Conservation (phyloP, 2,888 invertebrate genomes). For the Melipona bicolor region DNA sequence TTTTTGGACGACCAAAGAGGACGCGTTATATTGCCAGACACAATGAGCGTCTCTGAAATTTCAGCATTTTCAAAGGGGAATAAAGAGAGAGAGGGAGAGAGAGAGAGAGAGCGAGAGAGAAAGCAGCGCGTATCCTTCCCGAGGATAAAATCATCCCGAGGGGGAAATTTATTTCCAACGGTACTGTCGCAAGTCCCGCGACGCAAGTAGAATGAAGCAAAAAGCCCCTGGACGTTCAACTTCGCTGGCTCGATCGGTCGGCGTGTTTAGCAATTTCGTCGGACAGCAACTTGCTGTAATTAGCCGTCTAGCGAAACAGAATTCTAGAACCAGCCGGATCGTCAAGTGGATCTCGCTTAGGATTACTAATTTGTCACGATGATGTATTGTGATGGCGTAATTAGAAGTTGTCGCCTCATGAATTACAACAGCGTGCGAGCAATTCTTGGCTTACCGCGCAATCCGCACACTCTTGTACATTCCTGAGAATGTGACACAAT, state of each 20-base stretch:
- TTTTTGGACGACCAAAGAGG: slow-evolving; percentile 22
- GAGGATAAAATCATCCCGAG: background rate
- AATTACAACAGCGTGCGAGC: slow-evolving; percentile 67
- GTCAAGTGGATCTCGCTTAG: slow-evolving; percentile 56
- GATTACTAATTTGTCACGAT: slow-evolving; percentile 72
- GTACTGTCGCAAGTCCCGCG: background rate
- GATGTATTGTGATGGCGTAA: slow-evolving; percentile 71
- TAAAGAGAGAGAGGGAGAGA: no score
- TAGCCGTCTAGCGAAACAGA: slow-evolving; percentile 44
- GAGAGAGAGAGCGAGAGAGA: no score
- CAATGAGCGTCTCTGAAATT: slow-evolving; percentile 37
- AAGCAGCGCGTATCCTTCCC: background rate
- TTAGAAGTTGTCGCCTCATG: slow-evolving; percentile 73
- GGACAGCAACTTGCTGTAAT: slow-evolving; percentile 9
- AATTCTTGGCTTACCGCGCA: slow-evolving; percentile 72
- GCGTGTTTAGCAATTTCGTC: background rate
- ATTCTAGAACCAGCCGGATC: slow-evolving; percentile 40
- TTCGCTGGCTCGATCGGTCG: slow-evolving; percentile 1
- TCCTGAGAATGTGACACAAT: slow-evolving; percentile 71
- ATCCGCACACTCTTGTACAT: slow-evolving; percentile 68
- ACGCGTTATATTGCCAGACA: slow-evolving; percentile 31
- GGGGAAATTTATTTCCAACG: slow-evolving; percentile 26
- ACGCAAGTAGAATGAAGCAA: background rate
- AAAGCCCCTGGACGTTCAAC: background rate
- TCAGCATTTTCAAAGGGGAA: slow-evolving; percentile 10